A percentile compares a stretch with the other conserved stretches of the same genome.
phyloP scores from a whole-genome alignment of 2,797 vertebrate genomes.

The Galagoides demidoff region DNA sequence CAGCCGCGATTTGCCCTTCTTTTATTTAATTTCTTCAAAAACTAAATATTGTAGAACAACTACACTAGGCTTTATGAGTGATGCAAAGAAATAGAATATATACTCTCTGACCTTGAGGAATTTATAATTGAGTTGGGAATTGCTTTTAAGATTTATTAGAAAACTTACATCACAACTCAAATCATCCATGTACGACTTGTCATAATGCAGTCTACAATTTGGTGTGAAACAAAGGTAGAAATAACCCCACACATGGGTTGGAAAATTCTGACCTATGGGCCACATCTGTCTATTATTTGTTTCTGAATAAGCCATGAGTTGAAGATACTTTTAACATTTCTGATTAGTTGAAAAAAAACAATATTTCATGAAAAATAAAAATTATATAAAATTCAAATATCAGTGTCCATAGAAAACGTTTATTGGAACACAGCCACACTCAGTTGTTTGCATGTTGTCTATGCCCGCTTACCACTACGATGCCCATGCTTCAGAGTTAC shows the following conservation, averaged over 20 bases:
- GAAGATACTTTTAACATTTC: not conserved
- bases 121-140: not conserved
- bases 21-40: not conserved
- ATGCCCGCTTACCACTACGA: accelerated
- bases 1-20: not conserved
- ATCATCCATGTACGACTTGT: not conserved
- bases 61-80: not conserved
- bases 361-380: not conserved
- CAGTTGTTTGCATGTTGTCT: not conserved
- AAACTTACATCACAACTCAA: not conserved
- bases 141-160: not conserved
- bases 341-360: not conserved
- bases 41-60: not conserved
- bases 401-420: not conserved
- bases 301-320: not conserved
- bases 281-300: not conserved
- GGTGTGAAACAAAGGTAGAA: not conserved
- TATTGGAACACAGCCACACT: not conserved
- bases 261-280: not conserved
- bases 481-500: accelerated
- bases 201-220: not conserved
- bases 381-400: not conserved
- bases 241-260: accelerated
- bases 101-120: not conserved
- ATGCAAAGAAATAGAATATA: not conserved